These are phyloP conservation scores for Carabus problematicus DNA, from an alignment of 2,888 invertebrate species.

Conservation along the genomic window DNA sequence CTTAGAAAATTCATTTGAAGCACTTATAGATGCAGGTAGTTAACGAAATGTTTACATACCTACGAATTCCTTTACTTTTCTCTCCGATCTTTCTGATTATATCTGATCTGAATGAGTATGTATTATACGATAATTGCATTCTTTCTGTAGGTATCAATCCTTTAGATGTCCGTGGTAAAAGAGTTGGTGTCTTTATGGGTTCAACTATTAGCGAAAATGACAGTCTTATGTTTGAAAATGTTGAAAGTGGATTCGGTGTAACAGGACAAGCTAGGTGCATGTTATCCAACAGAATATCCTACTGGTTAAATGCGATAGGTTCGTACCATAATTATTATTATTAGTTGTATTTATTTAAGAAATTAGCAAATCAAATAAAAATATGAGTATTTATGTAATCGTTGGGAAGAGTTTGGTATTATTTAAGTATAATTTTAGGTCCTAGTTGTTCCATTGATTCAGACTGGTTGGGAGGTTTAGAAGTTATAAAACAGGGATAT, in stretches of 20 bases:
- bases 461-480: constrained; percentile 20
- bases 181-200: constrained; percentile 59
- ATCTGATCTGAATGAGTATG: neutral
- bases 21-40: constrained; percentile 61
- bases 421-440: constrained; percentile 10
- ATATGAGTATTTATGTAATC: no score
- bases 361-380: neutral
- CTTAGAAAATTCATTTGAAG: constrained; percentile 60
- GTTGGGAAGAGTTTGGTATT: no score
- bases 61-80: neutral
- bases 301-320: constrained; percentile 87
- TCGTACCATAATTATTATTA: constrained; percentile 16
- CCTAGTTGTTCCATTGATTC: constrained; percentile 31
- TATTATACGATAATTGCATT: neutral
- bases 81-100: neutral
- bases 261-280: constrained; percentile 87
- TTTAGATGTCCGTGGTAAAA: constrained; percentile 56
- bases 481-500: constrained; percentile 60
- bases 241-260: constrained; percentile 68
- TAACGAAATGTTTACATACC: constrained; percentile 1
- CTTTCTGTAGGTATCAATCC: constrained; percentile 57
- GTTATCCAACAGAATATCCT: constrained; percentile 94
- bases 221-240: constrained; percentile 61
- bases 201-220: constrained; percentile 61
- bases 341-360: neutral